These are phyloP conservation scores for Epinephelus moara DNA, from an alignment of 2,113 vertebrate species.

Conservation along the genomic window DNA sequence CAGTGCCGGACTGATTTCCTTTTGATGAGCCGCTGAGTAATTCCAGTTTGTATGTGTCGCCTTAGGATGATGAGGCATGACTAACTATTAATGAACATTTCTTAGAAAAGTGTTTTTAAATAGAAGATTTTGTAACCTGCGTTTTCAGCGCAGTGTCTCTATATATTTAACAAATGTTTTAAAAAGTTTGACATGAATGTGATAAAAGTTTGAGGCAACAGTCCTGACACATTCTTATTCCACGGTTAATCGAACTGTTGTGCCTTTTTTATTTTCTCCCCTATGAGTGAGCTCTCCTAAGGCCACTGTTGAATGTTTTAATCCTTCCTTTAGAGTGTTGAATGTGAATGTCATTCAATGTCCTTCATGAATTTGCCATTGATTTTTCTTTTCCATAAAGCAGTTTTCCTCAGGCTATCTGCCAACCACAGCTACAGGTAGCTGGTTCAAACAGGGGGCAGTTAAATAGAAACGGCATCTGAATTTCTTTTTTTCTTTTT, in stretches of 20 bases:
- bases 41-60: constrained; percentile 49
- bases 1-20: constrained; percentile 65
- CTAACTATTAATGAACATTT: constrained; percentile 34
- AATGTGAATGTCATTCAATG: constrained; percentile 75
- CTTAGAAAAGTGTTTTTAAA: neutral
- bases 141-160: neutral
- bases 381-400: constrained; percentile 74
- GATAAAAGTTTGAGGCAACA: constrained; percentile 12
- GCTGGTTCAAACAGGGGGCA: constrained; percentile 53
- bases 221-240: neutral
- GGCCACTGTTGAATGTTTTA: constrained; percentile 65
- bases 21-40: constrained; percentile 70
- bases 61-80: constrained; percentile 52
- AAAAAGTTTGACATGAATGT: constrained; percentile 24
- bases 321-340: constrained; percentile 67
- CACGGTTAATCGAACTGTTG: constrained; percentile 37
- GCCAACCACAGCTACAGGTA: constrained; percentile 64
- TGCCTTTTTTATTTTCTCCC: constrained; percentile 30
- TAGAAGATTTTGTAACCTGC: neutral
- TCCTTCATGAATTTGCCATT: constrained; percentile 77
- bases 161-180: neutral
- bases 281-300: constrained; percentile 23
- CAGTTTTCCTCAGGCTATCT: constrained; percentile 66
- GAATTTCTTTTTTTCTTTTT: constrained; percentile 13
- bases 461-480: constrained; percentile 35